A percentile compares a stretch with the other conserved stretches of the same genome.
Conservation (phyloP, 2,888 invertebrate species). For the Hemistola chrysoprasaria region DNA sequence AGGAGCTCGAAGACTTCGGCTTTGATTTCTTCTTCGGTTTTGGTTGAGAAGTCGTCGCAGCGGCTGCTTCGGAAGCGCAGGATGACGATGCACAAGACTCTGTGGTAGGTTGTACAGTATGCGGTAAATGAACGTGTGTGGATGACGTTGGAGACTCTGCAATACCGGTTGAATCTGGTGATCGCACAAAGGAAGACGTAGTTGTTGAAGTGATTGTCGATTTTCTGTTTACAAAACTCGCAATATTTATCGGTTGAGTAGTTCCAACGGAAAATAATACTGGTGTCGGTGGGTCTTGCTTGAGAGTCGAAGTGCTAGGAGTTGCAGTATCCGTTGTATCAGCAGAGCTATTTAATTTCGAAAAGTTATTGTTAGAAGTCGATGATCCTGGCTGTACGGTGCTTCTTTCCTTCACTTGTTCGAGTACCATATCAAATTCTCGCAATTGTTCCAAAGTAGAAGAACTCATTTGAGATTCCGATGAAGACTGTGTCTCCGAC, state of each 20-base stretch:
- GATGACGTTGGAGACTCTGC: constrained; percentile 64
- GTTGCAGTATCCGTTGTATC: constrained; percentile 53
- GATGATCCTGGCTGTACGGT: constrained; percentile 79
- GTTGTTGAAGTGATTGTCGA: constrained; percentile 53
- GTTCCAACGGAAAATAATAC: constrained; percentile 67
- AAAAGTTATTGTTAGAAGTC: constrained; percentile 40
- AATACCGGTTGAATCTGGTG: constrained; percentile 68
- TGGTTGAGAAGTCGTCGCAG: constrained; percentile 35
- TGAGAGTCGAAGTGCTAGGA: constrained; percentile 41
- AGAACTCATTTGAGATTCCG: constrained; percentile 86
- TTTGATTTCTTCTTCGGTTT: constrained; percentile 59
- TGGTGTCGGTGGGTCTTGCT: constrained; percentile 54
- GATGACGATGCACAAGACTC: constrained; percentile 32
- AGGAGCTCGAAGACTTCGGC: constrained; percentile 81
- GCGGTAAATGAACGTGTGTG: constrained; percentile 52
- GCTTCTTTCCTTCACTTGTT: constrained; percentile 90
- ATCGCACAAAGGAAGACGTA: constrained; percentile 58
- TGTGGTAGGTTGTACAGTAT: constrained; percentile 54
- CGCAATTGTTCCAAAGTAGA: constrained; percentile 89
- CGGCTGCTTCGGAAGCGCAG: constrained; percentile 16
- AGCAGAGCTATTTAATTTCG: constrained; percentile 50
- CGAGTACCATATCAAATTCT: constrained; percentile 91
- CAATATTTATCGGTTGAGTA: constrained; percentile 61
- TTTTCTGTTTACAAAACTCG: constrained; percentile 67
- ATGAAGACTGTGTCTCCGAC: constrained; percentile 57